Percentiles rank a stretch among this genome's conserved stretches.
These are phyloP conservation scores for Austrolebias charrua DNA, from an alignment of 2,797 vertebrate genomes.

Conservation along the genomic window DNA sequence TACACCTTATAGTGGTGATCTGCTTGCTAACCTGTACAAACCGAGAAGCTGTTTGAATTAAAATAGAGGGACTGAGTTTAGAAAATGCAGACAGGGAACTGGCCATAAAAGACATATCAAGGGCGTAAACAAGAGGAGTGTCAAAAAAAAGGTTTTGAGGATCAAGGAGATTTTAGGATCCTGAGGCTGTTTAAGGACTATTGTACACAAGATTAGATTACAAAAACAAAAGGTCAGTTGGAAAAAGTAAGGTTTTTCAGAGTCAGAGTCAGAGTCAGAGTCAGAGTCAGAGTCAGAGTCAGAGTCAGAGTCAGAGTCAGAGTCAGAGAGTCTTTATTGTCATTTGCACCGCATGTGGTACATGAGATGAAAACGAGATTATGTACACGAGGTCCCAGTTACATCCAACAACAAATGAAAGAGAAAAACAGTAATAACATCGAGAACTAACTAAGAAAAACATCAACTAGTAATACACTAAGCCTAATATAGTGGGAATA, in stretches of 20 bases:
- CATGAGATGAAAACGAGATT: too few relatives aligned
- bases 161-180: constrained; percentile 39
- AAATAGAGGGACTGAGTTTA: constrained; percentile 28
- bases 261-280: too few relatives aligned
- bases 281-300: too few relatives aligned
- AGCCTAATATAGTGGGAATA: too few relatives aligned
- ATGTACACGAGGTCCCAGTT: too few relatives aligned
- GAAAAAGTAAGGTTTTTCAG: constrained; percentile 5
- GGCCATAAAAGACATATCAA: constrained; percentile 36
- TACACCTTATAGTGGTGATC: background rate
- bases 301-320: too few relatives aligned
- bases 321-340: too few relatives aligned
- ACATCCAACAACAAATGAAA: too few relatives aligned
- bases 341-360: too few relatives aligned
- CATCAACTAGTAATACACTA: too few relatives aligned
- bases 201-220: constrained; percentile 20
- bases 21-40: constrained; percentile 10
- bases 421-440: too few relatives aligned
- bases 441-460: too few relatives aligned
- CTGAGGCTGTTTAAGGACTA: constrained; percentile 30
- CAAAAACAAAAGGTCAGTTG: constrained; percentile 30
- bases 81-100: constrained; percentile 14
- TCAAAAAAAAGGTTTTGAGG: constrained; percentile 29
- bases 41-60: constrained; percentile 15
- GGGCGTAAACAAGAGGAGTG: constrained; percentile 40